phyloP scores from a whole-genome alignment of 2,797 vertebrate genomes.

The Tapera naevia region DNA sequence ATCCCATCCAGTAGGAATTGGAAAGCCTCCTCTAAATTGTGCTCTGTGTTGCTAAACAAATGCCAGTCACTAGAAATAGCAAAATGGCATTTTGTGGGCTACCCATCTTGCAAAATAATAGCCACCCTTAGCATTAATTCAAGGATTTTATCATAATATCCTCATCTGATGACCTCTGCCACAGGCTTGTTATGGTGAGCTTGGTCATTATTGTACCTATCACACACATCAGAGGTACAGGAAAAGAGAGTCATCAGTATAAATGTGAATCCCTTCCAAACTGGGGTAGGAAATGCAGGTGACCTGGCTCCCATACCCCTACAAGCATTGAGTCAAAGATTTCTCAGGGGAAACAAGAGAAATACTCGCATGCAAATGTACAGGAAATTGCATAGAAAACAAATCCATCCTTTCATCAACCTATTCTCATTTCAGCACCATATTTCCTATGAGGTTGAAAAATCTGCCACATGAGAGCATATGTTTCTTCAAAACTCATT shows the following conservation, averaged over 20 bases:
- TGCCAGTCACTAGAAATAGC: slow-evolving; percentile 66
- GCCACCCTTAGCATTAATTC: slow-evolving; percentile 40
- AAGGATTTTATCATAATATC: slow-evolving; percentile 23
- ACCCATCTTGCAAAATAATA: slow-evolving; percentile 55
- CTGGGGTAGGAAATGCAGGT: neutral
- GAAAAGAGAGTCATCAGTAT: neutral
- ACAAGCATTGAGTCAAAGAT: neutral
- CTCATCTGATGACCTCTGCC: neutral
- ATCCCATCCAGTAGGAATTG: slow-evolving; percentile 48
- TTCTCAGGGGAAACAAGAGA: neutral
- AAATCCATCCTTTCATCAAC: slow-evolving; percentile 54
- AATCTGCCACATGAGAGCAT: slow-evolving; percentile 64
- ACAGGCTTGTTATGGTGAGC: neutral
- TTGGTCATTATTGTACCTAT: slow-evolving; percentile 16
- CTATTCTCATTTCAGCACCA: slow-evolving; percentile 52
- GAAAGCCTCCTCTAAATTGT: slow-evolving; percentile 60
- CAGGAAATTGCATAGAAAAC: slow-evolving; percentile 56
- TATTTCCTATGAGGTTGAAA: slow-evolving; percentile 61
- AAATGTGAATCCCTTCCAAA: neutral
- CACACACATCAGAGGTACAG: neutral
- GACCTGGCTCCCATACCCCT: neutral
- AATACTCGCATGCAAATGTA: slow-evolving; percentile 35
- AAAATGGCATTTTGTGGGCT: slow-evolving; percentile 63
- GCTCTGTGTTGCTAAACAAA: slow-evolving; percentile 68
- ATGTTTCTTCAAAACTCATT: slow-evolving; percentile 64